Evolutionary conservation across 2,888 invertebrate genomes (phyloP).

Genomic region (Noctua janthina): DNA sequence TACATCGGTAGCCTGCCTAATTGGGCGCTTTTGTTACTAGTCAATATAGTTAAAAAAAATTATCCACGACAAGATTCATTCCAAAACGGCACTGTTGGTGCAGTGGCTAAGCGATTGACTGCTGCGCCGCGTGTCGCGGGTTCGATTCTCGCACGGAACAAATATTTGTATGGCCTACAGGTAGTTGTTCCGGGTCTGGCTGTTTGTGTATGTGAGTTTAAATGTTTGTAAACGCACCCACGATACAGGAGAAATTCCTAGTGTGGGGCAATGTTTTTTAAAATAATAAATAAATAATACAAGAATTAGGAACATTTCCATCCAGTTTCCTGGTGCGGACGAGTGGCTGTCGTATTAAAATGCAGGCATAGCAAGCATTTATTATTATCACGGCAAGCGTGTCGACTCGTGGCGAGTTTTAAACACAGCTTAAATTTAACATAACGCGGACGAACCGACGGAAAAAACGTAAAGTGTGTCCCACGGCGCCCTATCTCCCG

Average conservation of each 20-base stretch:
- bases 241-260: too few species aligned
- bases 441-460: conserved; percentile 68
- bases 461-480: conserved; percentile 72
- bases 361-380: conserved; percentile 71
- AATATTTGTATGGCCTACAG: too few species aligned
- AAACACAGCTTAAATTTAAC: conserved; percentile 75
- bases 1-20: neutral
- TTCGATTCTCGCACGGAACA: too few species aligned
- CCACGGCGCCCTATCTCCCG: conserved; percentile 71
- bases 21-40: neutral
- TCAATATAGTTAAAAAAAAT: neutral
- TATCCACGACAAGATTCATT: neutral
- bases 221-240: too few species aligned
- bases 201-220: too few species aligned
- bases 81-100: neutral
- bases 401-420: conserved; percentile 67
- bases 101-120: too few species aligned
- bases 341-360: conserved; percentile 73
- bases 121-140: too few species aligned
- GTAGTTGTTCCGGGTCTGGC: too few species aligned
- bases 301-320: conserved; percentile 48
- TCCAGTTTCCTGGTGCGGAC: conserved; percentile 57
- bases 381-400: conserved; percentile 72
- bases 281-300: too few species aligned
- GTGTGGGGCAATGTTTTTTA: too few species aligned